Base-by-base conservation (phyloP, 2,888 invertebrate genomes). In the Hirtodrosophila trivittata region DNA sequence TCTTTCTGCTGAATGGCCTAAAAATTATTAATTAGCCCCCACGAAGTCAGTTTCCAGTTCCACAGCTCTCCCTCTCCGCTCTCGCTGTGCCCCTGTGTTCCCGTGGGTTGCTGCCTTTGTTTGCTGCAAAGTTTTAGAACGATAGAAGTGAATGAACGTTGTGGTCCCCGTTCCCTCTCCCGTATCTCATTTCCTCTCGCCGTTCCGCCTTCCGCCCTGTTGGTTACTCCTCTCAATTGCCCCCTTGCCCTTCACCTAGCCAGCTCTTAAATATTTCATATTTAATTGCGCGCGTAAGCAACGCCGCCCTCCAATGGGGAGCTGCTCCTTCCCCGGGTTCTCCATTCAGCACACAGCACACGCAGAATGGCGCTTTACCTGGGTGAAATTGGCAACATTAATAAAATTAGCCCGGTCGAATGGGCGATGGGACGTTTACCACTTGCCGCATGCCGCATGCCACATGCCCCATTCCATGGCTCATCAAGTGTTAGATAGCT, bases 221-320 rank as follows among this genome's bases (percentile, higher is more conserved):
- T 21, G 18, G 5, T 21, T 21, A 21, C 18, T 5, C 18, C 28
- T 8, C 28, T 1, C 28, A 28, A 28, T 28, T 28, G 2, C 6
- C 1, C 14, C 10, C 14, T 26, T n/a, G 9, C 3, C 4, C 7
- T 16, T 49, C 26, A 14, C 13, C 14, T 28, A 14, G 46, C 14
- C 54, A 39, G 54, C 63, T 67, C 58, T 71, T 80, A 70, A 83
- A 83, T 81, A 87, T 86, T 86, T 87, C 83, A 87, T 85, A 87
- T 83, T 85, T 87, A 87, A 86, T 87, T 86, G 87, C 69, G 75
- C 85, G 87, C 87, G 69, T 84, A 75, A 73, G 78, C 73, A 68
- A 59, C 74, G 78, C 75, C 71, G 67, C 50, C 64, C 58, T 42
- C 46, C 26, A 41, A 21, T 25, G 18, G 2, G 18, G 18, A 3